Conservation (phyloP, 2,888 invertebrate species). For the Phengaris alcon region DNA sequence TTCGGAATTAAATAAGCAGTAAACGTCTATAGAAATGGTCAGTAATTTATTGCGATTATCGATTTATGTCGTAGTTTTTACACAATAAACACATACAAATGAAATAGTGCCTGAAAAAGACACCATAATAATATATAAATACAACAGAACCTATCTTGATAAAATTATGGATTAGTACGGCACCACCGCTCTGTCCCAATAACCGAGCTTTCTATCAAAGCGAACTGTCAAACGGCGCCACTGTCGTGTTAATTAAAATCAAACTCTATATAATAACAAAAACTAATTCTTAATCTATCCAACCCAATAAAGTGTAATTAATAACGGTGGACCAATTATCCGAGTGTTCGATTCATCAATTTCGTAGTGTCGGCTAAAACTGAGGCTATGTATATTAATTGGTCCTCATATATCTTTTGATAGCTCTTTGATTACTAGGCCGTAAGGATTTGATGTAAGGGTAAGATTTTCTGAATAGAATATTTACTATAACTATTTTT, state of each 20-base stretch:
- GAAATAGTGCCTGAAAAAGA: too few species aligned
- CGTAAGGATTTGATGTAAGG: slow-evolving; percentile 38
- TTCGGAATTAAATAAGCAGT: too few species aligned
- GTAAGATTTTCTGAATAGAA: slow-evolving; percentile 1
- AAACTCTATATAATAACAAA: slow-evolving; percentile 7
- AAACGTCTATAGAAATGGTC: too few species aligned
- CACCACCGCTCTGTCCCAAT: too few species aligned
- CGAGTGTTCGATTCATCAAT: slow-evolving; percentile 59
- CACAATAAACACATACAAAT: too few species aligned
- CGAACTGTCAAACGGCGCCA: slow-evolving; percentile 16
- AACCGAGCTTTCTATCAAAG: background rate
- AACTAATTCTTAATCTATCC: slow-evolving; percentile 24
- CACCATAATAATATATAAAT: too few species aligned
- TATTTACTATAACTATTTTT: too few species aligned
- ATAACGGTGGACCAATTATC: slow-evolving; percentile 64
- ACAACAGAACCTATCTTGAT: too few species aligned
- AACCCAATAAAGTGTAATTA: slow-evolving; percentile 47
- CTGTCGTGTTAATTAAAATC: slow-evolving; percentile 24
- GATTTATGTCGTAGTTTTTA: too few species aligned
- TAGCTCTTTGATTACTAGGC: slow-evolving; percentile 51
- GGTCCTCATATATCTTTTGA: slow-evolving; percentile 55
- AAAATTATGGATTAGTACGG: too few species aligned
- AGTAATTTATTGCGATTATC: too few species aligned
- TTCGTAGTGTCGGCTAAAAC: slow-evolving; percentile 49
- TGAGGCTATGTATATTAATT: slow-evolving; percentile 58